Evolutionary conservation across 2,113 vertebrate genomes (phyloP).

Genomic region (Brachypodius melanocephalos): DNA sequence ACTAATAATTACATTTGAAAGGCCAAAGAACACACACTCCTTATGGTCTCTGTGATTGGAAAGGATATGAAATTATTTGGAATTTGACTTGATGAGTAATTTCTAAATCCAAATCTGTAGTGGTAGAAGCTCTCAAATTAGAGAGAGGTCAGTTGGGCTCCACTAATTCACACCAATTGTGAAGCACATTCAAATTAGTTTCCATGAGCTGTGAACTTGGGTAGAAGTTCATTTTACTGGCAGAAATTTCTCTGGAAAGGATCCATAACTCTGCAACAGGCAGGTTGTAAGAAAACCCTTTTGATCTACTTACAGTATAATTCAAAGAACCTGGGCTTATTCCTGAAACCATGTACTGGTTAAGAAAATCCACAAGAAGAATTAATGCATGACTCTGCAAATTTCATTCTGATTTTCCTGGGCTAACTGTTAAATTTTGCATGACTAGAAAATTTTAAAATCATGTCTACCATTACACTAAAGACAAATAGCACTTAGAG

Average conservation of each 20-base stretch:
- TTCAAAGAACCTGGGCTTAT: background rate
- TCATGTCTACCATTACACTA: background rate
- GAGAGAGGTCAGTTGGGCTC: background rate
- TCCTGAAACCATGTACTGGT: background rate
- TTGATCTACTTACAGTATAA: background rate
- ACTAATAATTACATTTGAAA: background rate
- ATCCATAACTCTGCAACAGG: background rate
- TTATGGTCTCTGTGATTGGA: background rate
- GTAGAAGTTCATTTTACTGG: background rate
- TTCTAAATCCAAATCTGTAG: conserved; percentile 15
- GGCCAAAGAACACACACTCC: background rate
- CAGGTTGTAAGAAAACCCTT: background rate
- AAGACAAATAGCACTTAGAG: background rate
- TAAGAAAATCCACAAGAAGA: background rate
- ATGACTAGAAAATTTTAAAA: background rate
- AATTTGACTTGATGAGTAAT: conserved; percentile 2
- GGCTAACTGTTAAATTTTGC: background rate
- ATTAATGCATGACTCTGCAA: background rate
- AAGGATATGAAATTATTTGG: conserved; percentile 1
- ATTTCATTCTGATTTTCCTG: background rate
- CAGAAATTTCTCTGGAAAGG: background rate
- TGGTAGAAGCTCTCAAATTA: background rate
- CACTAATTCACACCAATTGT: background rate
- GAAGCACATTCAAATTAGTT: background rate
- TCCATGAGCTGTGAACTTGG: background rate